Percentiles rank a stretch among this genome's conserved stretches.
These are phyloP conservation scores for Fopius arisanus DNA, from an alignment of 1,140 invertebrate species.

Conservation along the genomic window DNA sequence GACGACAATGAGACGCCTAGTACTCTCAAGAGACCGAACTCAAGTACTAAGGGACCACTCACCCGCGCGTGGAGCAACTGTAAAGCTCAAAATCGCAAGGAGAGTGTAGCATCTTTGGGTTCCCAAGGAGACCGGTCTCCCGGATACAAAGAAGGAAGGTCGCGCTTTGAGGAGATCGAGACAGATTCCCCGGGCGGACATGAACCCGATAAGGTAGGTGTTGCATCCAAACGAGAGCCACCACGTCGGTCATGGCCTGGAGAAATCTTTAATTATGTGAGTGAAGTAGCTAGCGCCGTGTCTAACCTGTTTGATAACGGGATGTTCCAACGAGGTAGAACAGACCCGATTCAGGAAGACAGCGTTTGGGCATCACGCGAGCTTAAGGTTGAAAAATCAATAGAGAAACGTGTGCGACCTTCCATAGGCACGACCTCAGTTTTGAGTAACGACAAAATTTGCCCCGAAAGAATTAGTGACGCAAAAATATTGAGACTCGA, in stretches of 20 bases:
- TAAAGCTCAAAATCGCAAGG: too few species aligned
- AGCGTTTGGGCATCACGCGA: not conserved
- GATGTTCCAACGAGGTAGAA: not conserved
- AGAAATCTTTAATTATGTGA: not conserved
- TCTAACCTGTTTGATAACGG: not conserved
- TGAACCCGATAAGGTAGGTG: too few species aligned
- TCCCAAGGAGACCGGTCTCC: not conserved
- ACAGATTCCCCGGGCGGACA: too few species aligned
- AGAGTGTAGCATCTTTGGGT: too few species aligned
- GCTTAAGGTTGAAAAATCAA: not conserved
- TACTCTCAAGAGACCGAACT: not conserved
- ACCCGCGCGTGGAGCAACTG: too few species aligned
- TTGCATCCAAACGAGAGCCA: too few species aligned
- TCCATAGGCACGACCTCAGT: not conserved
- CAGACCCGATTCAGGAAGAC: not conserved
- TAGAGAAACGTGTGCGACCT: not conserved
- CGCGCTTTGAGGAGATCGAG: too few species aligned
- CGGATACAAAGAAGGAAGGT: too few species aligned
- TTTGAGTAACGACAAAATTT: not conserved
- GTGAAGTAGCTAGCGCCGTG: not conserved
- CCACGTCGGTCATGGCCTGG: too few species aligned
- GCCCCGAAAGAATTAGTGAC: not conserved
- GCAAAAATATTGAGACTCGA: not conserved
- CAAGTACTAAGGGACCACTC: not conserved
- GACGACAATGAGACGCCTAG: not conserved